Evolutionary conservation across 1,140 invertebrate genomes (phyloP).

Genomic region (Tetramorium alpestre): DNA sequence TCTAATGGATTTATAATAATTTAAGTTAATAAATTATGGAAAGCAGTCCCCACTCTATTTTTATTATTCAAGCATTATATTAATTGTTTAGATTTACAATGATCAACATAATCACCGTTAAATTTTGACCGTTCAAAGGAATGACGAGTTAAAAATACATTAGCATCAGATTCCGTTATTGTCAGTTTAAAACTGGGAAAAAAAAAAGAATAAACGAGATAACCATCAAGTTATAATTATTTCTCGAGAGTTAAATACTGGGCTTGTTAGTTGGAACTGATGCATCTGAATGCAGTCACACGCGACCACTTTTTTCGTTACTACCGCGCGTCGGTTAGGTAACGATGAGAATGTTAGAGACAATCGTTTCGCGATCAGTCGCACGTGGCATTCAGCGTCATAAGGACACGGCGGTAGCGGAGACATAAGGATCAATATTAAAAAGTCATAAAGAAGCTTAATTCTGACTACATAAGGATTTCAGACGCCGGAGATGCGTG

Average conservation of each 20-base stretch:
- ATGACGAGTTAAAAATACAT: neutral
- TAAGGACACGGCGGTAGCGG: neutral
- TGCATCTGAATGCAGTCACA: neutral
- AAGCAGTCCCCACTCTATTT: neutral
- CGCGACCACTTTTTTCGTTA: neutral
- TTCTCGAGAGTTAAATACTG: neutral
- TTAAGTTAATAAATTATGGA: neutral
- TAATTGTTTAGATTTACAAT: neutral
- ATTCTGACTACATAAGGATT: slow-evolving; percentile 36
- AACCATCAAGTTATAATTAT: neutral
- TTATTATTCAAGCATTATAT: neutral
- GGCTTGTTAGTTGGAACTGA: neutral
- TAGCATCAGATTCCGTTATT: neutral
- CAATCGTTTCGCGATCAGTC: slow-evolving; percentile 49
- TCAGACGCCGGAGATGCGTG: slow-evolving; percentile 1
- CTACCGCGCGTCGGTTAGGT: neutral
- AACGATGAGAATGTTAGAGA: slow-evolving; percentile 18
- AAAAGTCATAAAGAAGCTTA: slow-evolving; percentile 35
- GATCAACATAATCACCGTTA: neutral
- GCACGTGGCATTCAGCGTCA: slow-evolving; percentile 24
- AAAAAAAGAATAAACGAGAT: neutral
- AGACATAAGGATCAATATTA: slow-evolving; percentile 38
- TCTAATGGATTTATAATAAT: slow-evolving; percentile 32
- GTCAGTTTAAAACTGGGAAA: neutral
- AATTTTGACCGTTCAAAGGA: neutral